Evolutionary conservation across 2,888 invertebrate genomes (phyloP).

Genomic region (Germaria angustata): DNA sequence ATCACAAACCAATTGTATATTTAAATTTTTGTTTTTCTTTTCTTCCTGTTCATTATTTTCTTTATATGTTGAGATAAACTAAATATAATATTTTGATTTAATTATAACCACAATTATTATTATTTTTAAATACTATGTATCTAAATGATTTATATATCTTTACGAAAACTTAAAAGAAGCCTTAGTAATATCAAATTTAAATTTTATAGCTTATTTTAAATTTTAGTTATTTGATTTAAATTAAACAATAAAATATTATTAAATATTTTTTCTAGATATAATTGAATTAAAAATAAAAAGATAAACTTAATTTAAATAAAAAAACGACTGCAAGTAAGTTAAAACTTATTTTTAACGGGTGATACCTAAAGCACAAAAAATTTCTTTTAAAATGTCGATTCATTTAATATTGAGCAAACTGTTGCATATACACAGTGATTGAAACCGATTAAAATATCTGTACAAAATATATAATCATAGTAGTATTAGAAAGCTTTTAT

Average conservation of each 20-base stretch:
- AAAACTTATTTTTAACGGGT: constrained; percentile 65
- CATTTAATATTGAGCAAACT: no score
- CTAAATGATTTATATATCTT: constrained; percentile 49
- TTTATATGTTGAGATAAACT: constrained; percentile 28
- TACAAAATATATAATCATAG: no score
- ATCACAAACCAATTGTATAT: constrained; percentile 44
- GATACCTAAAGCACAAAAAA: constrained; percentile 19
- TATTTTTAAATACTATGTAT: constrained; percentile 38
- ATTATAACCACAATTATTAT: constrained; percentile 28
- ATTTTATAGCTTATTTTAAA: constrained; percentile 58
- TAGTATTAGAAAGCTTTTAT: no score
- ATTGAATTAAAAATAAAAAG: constrained; percentile 63
- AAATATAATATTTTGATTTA: constrained; percentile 39
- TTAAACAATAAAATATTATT: constrained; percentile 49
- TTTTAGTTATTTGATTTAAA: constrained; percentile 55
- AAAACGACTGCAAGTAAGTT: constrained; percentile 46
- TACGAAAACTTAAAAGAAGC: constrained; percentile 49
- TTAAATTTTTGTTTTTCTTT: constrained; percentile 34
- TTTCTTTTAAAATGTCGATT: no score
- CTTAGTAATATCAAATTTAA: constrained; percentile 63
- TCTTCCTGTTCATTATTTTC: constrained; percentile 29
- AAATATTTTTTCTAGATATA: constrained; percentile 58
- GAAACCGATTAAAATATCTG: no score
- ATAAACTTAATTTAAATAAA: constrained; percentile 60
- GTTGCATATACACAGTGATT: no score